Evolutionary conservation across 2,888 invertebrate genomes (phyloP).

Genomic region (Dasysyrphus albostriatus): DNA sequence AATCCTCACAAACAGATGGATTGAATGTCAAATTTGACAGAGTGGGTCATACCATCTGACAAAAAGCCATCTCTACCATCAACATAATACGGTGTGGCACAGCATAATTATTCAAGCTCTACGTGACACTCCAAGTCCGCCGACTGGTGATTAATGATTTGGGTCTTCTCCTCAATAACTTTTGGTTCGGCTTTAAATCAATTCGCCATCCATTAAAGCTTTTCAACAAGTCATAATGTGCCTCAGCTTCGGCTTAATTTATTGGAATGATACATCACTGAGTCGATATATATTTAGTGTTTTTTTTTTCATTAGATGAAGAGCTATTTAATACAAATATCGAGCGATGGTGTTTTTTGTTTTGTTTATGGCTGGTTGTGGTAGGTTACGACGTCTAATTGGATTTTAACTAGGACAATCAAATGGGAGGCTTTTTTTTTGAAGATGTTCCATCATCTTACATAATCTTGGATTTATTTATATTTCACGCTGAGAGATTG

Average conservation of each 20-base stretch:
- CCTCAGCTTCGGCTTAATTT: slow-evolving; percentile 18
- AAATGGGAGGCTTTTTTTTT: slow-evolving; percentile 20
- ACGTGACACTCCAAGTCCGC: slow-evolving; percentile 55
- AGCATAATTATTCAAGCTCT: slow-evolving; percentile 47
- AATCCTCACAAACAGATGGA: slow-evolving; percentile 45
- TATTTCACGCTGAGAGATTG: slow-evolving; percentile 15
- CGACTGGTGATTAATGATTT: slow-evolving; percentile 10
- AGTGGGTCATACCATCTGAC: slow-evolving; percentile 41
- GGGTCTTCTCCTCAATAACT: slow-evolving; percentile 27
- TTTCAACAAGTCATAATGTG: slow-evolving; percentile 41
- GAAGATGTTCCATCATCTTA: slow-evolving; percentile 39
- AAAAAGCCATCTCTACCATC: slow-evolving; percentile 30
- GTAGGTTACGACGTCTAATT: slow-evolving; percentile 43
- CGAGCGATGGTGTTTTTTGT: background rate
- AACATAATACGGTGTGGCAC: slow-evolving; percentile 38
- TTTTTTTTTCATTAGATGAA: background rate
- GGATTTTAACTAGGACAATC: slow-evolving; percentile 68
- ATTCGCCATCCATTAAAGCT: slow-evolving; percentile 56
- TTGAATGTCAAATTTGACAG: slow-evolving; percentile 71
- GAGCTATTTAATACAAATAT: slow-evolving; percentile 24
- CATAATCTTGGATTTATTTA: slow-evolving; percentile 17
- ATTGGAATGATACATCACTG: slow-evolving; percentile 8
- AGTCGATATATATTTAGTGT: background rate
- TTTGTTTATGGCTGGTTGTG: background rate
- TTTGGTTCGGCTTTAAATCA: slow-evolving; percentile 46